Evolutionary conservation across 2,113 vertebrate species (phyloP).

Genomic region (Prochilodus magdalenae): DNA sequence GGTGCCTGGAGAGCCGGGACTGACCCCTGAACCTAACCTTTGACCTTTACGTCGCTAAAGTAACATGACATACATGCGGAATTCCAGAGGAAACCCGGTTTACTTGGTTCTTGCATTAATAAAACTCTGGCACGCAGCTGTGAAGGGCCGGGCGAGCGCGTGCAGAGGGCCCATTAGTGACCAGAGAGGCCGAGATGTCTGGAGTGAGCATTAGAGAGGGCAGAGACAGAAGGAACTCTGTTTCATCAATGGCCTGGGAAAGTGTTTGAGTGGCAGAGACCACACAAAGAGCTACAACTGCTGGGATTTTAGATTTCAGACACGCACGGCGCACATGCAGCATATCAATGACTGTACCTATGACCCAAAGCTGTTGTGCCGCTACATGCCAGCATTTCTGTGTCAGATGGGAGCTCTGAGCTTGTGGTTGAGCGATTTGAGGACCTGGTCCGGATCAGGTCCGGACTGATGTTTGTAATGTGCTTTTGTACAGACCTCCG

Average conservation of each 20-base stretch:
- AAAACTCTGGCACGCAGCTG: conserved; percentile 13
- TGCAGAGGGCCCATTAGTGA: conserved; percentile 15
- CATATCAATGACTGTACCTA: not conserved
- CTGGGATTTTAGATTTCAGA: not conserved
- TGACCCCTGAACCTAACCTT: conserved; percentile 34
- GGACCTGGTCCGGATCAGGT: too few relatives aligned
- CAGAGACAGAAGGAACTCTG: conserved; percentile 17
- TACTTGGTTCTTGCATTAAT: conserved; percentile 20
- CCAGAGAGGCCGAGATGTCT: not conserved
- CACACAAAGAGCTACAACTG: conserved; percentile 34
- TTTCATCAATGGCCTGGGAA: conserved; percentile 38
- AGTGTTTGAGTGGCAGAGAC: conserved; percentile 34
- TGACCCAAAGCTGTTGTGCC: not conserved
- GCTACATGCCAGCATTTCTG: too few relatives aligned
- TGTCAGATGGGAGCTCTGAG: too few relatives aligned
- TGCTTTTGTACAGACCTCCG: too few relatives aligned
- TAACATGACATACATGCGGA: conserved; percentile 35
- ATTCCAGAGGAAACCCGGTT: conserved; percentile 29
- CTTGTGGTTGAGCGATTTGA: not conserved
- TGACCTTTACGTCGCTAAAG: conserved; percentile 25
- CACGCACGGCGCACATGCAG: not conserved
- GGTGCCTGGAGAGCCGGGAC: not conserved
- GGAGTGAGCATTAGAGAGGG: conserved; percentile 8
- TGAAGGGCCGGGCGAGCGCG: conserved; percentile 1
- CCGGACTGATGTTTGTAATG: too few relatives aligned